A percentile compares a stretch with the other conserved stretches of the same genome.
Evolutionary conservation across 2,888 invertebrate genomes (phyloP).

Genomic region (Hemaris fuciformis): DNA sequence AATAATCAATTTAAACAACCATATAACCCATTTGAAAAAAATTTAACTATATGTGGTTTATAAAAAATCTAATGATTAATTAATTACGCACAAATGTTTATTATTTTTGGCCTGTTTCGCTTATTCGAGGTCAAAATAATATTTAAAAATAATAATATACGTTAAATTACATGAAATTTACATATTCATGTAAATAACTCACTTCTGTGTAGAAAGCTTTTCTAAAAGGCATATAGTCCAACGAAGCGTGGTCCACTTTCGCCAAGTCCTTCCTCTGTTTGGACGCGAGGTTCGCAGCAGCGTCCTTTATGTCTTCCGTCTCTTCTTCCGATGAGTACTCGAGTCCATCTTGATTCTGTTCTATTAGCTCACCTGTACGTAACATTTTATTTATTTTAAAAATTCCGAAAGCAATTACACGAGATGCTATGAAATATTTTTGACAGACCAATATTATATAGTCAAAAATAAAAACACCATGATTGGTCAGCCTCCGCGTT

Average conservation of each 20-base stretch:
- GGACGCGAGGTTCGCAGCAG: slow-evolving; percentile 92
- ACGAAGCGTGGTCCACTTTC: slow-evolving; percentile 93
- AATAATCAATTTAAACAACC: neutral
- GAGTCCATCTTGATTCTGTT: slow-evolving; percentile 98
- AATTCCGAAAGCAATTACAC: neutral
- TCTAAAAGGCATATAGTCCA: slow-evolving; percentile 93
- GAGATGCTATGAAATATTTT: too few relatives aligned
- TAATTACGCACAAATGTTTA: too few relatives aligned
- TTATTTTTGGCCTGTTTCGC: too few relatives aligned
- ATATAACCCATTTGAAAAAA: too few relatives aligned
- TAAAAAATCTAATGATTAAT: too few relatives aligned
- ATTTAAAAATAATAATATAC: too few relatives aligned
- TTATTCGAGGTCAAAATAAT: too few relatives aligned
- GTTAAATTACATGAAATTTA: too few relatives aligned
- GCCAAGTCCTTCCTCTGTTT: slow-evolving; percentile 96
- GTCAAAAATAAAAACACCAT: too few relatives aligned
- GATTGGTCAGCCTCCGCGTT: too few relatives aligned
- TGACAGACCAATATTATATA: too few relatives aligned
- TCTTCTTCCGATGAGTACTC: slow-evolving; percentile 99
- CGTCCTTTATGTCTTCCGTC: slow-evolving; percentile 95
- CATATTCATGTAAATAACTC: slow-evolving; percentile 14
- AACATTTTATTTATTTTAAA: neutral
- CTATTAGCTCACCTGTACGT: slow-evolving; percentile 93
- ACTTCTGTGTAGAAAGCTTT: slow-evolving; percentile 99
- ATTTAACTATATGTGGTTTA: too few relatives aligned